Evolutionary conservation across 2,888 invertebrate species (phyloP).

Genomic region (Hyppa rectilinea): DNA sequence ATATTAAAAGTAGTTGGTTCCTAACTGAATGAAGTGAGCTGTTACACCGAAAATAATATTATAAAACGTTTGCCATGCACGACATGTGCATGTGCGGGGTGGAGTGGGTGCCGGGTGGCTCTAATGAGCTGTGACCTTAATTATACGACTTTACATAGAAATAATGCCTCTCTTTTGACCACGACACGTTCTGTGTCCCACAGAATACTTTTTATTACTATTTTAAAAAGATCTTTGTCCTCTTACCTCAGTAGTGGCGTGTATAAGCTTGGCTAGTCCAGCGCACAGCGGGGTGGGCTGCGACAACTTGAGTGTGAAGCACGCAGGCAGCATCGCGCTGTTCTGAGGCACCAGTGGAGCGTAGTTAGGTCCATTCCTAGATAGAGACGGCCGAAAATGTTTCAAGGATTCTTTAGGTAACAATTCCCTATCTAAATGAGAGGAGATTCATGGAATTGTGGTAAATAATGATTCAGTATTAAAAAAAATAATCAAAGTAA

Average conservation of each 20-base stretch:
- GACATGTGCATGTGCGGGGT: no score
- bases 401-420: not conserved
- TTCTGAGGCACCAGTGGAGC: constrained; percentile 95
- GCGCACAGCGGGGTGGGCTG: constrained; percentile 96
- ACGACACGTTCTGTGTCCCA: not conserved
- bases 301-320: constrained; percentile 94
- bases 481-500: not conserved
- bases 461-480: not conserved
- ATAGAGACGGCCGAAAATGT: not conserved
- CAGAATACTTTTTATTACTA: not conserved
- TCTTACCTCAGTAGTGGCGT: constrained; percentile 85
- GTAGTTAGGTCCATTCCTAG: constrained; percentile 92
- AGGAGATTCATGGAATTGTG: constrained; percentile 7
- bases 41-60: not conserved
- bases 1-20: not conserved
- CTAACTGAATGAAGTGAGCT: not conserved
- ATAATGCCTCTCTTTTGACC: not conserved
- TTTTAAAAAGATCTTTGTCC: not conserved
- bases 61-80: not conserved
- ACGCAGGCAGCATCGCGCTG: constrained; percentile 97
- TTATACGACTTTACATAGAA: not conserved
- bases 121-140: no score
- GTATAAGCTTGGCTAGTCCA: constrained; percentile 92
- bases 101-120: no score
- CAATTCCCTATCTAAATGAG: not conserved